A percentile compares a stretch with the other conserved stretches of the same genome.
These are phyloP conservation scores for Drosophila sordidapex DNA, from an alignment of 2,888 invertebrate genomes.

Conservation along the genomic window DNA sequence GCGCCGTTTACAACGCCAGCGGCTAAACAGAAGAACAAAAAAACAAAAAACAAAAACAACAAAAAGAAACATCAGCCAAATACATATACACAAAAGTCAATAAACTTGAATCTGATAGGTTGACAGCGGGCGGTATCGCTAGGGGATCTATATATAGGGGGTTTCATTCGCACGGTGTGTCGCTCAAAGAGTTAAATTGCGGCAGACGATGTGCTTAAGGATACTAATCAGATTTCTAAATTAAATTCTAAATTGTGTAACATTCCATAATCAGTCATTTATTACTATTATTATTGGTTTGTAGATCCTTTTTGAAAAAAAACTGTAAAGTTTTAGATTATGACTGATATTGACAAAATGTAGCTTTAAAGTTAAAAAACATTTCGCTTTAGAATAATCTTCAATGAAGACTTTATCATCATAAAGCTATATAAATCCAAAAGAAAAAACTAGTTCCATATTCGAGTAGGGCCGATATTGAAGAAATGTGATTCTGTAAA, in stretches of 20 bases:
- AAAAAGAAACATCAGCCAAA: conserved; percentile 76
- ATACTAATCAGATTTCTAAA: background rate
- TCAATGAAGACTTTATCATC: background rate
- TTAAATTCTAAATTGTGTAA: background rate
- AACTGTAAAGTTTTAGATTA: background rate
- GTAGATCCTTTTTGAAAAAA: background rate
- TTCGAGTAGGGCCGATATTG: background rate
- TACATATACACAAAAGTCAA: conserved; percentile 71
- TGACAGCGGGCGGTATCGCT: conserved; percentile 49
- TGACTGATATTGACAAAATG: background rate
- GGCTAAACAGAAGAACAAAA: conserved; percentile 62
- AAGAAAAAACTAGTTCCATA: background rate
- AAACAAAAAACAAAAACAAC: conserved; percentile 33
- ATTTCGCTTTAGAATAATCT: background rate
- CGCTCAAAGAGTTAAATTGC: conserved; percentile 1
- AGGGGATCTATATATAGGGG: conserved; percentile 24
- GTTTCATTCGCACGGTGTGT: conserved; percentile 19
- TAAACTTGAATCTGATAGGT: conserved; percentile 70
- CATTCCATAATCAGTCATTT: background rate
- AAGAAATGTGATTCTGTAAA: background rate
- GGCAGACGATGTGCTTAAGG: background rate
- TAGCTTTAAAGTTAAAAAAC: background rate
- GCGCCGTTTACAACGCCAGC: conserved; percentile 75
- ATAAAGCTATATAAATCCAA: background rate
- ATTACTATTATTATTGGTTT: background rate